A percentile compares a stretch with the other conserved stretches of the same genome.
phyloP scores from a whole-genome alignment of 1,140 invertebrate genomes.

The Macrobrachium nipponense region DNA sequence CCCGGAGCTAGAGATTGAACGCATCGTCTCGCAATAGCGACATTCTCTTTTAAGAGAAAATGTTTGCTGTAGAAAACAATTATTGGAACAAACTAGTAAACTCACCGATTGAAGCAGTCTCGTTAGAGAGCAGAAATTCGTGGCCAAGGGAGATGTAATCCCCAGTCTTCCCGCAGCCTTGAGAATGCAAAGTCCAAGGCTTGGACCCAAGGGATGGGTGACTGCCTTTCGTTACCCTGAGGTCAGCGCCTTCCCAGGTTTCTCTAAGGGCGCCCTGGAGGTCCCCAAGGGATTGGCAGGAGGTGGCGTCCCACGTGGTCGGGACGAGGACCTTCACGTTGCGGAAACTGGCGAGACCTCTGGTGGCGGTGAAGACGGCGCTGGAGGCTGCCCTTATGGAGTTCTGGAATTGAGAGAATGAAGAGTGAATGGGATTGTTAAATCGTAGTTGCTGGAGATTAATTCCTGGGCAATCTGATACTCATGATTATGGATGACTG shows the following conservation, averaged over 20 bases:
- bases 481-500: too few relatives aligned
- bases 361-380: slow-evolving; percentile 56
- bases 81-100: neutral
- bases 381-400: slow-evolving; percentile 54
- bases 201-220: slow-evolving; percentile 64
- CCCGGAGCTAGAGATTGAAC: too few relatives aligned
- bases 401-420: slow-evolving; percentile 24
- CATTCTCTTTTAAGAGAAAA: too few relatives aligned
- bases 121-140: slow-evolving; percentile 64
- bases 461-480: too few relatives aligned
- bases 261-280: slow-evolving; percentile 47
- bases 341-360: slow-evolving; percentile 60
- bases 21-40: too few relatives aligned
- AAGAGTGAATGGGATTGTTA: too few relatives aligned
- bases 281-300: slow-evolving; percentile 21
- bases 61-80: too few relatives aligned
- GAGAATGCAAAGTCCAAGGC: slow-evolving; percentile 67
- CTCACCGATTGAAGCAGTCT: slow-evolving; percentile 46
- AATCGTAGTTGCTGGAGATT: too few relatives aligned
- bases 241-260: slow-evolving; percentile 66
- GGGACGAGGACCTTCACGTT: slow-evolving; percentile 63
- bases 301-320: slow-evolving; percentile 46
- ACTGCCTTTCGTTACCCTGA: slow-evolving; percentile 65
- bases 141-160: slow-evolving; percentile 67
- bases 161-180: slow-evolving; percentile 66